Percentiles rank a stretch among this genome's conserved stretches.
phyloP scores from a whole-genome alignment of 2,888 invertebrate genomes.

The Nysson spinosus region DNA sequence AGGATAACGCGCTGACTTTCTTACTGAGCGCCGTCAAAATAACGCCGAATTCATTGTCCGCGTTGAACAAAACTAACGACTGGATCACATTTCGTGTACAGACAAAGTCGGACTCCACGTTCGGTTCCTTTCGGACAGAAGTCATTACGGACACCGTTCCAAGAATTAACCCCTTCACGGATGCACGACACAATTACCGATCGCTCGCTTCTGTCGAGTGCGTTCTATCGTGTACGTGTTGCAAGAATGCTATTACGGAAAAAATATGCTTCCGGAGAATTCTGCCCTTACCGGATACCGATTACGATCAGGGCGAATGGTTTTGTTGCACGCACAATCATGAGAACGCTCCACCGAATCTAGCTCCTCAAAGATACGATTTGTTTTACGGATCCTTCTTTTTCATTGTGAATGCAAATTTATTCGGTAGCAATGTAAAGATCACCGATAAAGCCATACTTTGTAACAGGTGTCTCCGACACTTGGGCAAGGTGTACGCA shows the following conservation, averaged over 20 bases:
- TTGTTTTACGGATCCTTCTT: constrained; percentile 69
- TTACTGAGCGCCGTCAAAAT: constrained; percentile 62
- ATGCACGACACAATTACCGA: constrained; percentile 7
- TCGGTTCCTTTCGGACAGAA: constrained; percentile 69
- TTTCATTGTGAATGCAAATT: constrained; percentile 59
- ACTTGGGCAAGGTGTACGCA: constrained; percentile 61
- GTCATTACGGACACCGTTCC: constrained; percentile 50
- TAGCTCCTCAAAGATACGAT: constrained; percentile 65
- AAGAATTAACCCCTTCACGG: constrained; percentile 18
- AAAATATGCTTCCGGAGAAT: constrained; percentile 61
- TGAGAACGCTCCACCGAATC: constrained; percentile 32
- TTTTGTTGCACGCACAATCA: constrained; percentile 70
- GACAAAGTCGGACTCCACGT: constrained; percentile 60
- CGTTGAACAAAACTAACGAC: constrained; percentile 60
- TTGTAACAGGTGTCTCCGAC: constrained; percentile 68
- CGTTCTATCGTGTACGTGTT: constrained; percentile 64
- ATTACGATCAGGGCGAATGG: constrained; percentile 73
- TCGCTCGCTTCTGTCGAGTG: constrained; percentile 21
- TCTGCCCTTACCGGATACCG: constrained; percentile 68
- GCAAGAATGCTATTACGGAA: constrained; percentile 66
- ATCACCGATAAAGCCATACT: constrained; percentile 55
- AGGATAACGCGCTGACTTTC: constrained; percentile 54
- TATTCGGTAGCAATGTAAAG: constrained; percentile 60
- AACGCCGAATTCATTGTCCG: constrained; percentile 68
- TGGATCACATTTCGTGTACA: constrained; percentile 73